Evolutionary conservation across 2,113 vertebrate genomes (phyloP), one percentile per base, ranked within the genome.

Genomic region (Strigops habroptila): DNA sequence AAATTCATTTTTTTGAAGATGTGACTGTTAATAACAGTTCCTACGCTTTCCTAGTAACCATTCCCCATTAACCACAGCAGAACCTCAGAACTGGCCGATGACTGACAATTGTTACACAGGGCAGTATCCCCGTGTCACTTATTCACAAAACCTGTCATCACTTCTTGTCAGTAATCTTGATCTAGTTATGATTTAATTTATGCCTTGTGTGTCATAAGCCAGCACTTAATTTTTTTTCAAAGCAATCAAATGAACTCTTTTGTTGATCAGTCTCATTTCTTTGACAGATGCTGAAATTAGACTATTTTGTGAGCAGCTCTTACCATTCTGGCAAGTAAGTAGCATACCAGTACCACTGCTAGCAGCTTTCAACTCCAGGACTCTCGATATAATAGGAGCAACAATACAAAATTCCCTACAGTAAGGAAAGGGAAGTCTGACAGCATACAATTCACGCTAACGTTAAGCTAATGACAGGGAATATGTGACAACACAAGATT

Each of bases 91-190:
- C 80, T 91, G 96, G 95, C 94, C 81, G 3, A 64, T 97, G 97
- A 98, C 92, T 98, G 98, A 98, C 97, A 97, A 52, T 19, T 76
- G 95, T 89, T 90, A 60, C 15, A 59, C 49, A 48, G 97, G 97
- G 96, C 96, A 91, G 88, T 63, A 94, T 96, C 94, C 96, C 70
- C 2, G 2, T 52, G 93, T 97, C 97, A 93, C 97, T 87, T 80
- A 93, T 97, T 98, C 97, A 95, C 96, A 97, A 92, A 96, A 97
- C 94, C 98, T 98, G 98, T 97, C 98, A 97, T 97, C 98, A 80
- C 93, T 89, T 90, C 93, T 97, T 96, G 94, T 97, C 97, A 97
- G 91, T 77, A n/a, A 96, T 74, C 82, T 84, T 46, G 37, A 92
- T 97, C 70, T 91, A 37, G 84, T 82, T 82, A 91, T 62, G 87